Conservation (phyloP, 2,888 invertebrate species). For the Pachliopta kotzebuea region DNA sequence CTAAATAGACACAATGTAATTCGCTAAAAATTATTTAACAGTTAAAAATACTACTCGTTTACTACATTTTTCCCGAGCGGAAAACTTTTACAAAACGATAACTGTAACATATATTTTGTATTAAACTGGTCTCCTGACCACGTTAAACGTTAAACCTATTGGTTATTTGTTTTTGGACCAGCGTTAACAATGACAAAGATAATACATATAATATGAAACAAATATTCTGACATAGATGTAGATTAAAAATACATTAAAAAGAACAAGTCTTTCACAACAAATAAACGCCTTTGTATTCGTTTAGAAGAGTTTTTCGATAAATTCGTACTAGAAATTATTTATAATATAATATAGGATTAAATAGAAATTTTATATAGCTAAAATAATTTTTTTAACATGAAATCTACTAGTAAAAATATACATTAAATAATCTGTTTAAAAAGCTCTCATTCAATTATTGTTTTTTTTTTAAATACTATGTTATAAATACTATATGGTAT, state of each 20-base stretch:
- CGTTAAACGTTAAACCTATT: not conserved
- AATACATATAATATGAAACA: not conserved
- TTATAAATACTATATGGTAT: not conserved
- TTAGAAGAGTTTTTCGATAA: not conserved
- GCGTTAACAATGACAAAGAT: not conserved
- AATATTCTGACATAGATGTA: too few relatives aligned
- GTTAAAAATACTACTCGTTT: not conserved
- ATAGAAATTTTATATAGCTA: not conserved
- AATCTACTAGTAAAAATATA: not conserved
- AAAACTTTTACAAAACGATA: not conserved
- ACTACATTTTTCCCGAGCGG: not conserved
- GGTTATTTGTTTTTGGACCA: not conserved
- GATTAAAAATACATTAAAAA: too few relatives aligned
- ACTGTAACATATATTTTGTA: not conserved
- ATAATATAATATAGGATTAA: not conserved
- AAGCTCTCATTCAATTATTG: not conserved
- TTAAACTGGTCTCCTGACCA: not conserved
- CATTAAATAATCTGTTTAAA: not conserved
- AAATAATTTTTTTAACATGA: not conserved
- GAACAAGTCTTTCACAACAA: too few relatives aligned
- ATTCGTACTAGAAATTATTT: not conserved
- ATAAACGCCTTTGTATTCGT: too few relatives aligned
- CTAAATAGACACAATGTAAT: constrained; percentile 13
- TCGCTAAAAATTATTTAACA: not conserved
- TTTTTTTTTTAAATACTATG: not conserved